Percentiles rank a stretch among this genome's conserved stretches.
phyloP scores from a whole-genome alignment of 2,797 vertebrate genomes.

The Cuculus canorus region DNA sequence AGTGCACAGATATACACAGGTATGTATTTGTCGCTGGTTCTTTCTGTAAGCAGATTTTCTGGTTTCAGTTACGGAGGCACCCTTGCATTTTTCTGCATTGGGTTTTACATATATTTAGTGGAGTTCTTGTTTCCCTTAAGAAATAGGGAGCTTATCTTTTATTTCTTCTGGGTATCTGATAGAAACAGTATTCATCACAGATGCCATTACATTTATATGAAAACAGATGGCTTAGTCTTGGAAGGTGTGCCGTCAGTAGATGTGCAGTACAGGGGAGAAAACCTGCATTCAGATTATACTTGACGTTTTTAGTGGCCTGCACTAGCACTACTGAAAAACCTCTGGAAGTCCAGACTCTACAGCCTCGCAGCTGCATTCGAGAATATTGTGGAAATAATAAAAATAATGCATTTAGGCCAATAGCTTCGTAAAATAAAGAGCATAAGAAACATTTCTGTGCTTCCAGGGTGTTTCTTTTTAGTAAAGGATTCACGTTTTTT shows the following conservation, averaged over 20 bases:
- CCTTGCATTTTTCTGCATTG: not conserved
- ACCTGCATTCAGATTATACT: no score
- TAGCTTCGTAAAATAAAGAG: not conserved
- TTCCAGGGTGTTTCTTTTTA: not conserved
- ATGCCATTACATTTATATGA: fast-evolving
- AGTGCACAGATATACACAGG: not conserved
- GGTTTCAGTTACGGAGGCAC: not conserved
- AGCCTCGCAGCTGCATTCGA: not conserved
- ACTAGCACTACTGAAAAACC: not conserved
- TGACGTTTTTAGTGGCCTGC: not conserved
- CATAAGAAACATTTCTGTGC: not conserved
- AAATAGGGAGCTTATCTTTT: not conserved
- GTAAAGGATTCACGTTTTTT: not conserved
- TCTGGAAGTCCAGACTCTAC: not conserved
- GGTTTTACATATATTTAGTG: not conserved
- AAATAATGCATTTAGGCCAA: not conserved
- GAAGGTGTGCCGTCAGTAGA: not conserved
- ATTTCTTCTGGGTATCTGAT: not conserved
- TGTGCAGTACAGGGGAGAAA: not conserved
- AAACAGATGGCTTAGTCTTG: not conserved
- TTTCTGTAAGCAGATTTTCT: not conserved
- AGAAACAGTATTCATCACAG: not conserved
- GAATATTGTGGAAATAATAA: not conserved
- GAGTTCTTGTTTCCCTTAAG: not conserved
- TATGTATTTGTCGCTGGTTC: not conserved